Conservation (phyloP, 2,113 vertebrate genomes). For the Pseudorhombus dupliciocellatus region DNA sequence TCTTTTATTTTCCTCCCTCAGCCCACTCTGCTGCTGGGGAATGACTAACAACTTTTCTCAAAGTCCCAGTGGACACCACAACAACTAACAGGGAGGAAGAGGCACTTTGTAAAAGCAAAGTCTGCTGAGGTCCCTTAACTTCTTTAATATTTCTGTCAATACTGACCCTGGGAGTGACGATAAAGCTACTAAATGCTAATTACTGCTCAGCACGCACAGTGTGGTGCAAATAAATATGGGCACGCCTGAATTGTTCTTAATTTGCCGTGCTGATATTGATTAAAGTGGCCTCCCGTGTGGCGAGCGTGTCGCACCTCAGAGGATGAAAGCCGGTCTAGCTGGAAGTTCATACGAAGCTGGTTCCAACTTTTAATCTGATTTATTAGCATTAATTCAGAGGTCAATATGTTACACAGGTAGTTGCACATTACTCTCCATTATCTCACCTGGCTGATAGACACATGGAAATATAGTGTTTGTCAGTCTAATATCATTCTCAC, state of each 20-base stretch:
- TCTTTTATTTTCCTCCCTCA: constrained; percentile 32
- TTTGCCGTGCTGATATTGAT: constrained; percentile 27
- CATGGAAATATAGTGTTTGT: constrained; percentile 62
- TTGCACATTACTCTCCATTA: constrained; percentile 74
- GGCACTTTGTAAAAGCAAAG: neutral
- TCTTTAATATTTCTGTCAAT: constrained; percentile 53
- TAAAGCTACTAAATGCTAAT: constrained; percentile 50
- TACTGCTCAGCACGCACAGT: constrained; percentile 29
- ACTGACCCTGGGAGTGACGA: constrained; percentile 24
- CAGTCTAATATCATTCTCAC: constrained; percentile 65
- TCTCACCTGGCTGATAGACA: constrained; percentile 66
- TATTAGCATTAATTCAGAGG: constrained; percentile 68
- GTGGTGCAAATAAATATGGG: constrained; percentile 45
- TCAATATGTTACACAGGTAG: constrained; percentile 68
- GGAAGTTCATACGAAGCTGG: constrained; percentile 55
- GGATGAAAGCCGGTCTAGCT: constrained; percentile 7
- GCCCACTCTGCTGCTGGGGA: constrained; percentile 17
- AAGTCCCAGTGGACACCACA: constrained; percentile 21
- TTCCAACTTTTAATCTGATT: constrained; percentile 74
- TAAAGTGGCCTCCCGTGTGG: constrained; percentile 24
- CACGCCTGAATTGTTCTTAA: constrained; percentile 37
- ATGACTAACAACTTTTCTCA: constrained; percentile 40
- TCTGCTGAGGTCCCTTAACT: constrained; percentile 30
- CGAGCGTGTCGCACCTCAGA: constrained; percentile 8
- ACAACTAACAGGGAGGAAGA: constrained; percentile 13